A percentile compares a stretch with the other conserved stretches of the same genome.
Conservation (phyloP, 1,140 invertebrate genomes). For the Heliconius himera region DNA sequence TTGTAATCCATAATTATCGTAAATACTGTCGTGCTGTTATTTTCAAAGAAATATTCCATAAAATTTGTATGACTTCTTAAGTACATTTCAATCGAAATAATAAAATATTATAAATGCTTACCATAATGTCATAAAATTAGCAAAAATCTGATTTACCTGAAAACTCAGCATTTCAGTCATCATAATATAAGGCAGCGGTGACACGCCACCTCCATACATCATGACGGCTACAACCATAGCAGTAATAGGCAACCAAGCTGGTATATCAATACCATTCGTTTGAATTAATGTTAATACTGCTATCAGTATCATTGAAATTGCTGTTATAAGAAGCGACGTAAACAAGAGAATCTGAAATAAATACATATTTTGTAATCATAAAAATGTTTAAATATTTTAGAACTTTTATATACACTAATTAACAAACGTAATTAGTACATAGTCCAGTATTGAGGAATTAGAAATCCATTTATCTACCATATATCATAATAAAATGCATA, state of each 20-base stretch:
- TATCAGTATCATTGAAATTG: slow-evolving; percentile 39
- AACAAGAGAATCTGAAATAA: slow-evolving; percentile 46
- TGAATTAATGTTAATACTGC: slow-evolving; percentile 37
- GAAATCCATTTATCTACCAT: too few species aligned
- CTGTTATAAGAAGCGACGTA: slow-evolving; percentile 35
- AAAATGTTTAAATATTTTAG: background rate
- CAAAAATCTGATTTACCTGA: slow-evolving; percentile 30
- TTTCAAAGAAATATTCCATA: too few species aligned
- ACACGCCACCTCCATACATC: slow-evolving; percentile 38
- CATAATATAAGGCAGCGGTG: slow-evolving; percentile 39
- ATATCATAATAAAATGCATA: too few species aligned
- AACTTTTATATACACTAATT: too few species aligned
- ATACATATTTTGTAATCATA: background rate
- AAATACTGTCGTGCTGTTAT: too few species aligned
- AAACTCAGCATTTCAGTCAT: slow-evolving; percentile 41
- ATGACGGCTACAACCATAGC: slow-evolving; percentile 33
- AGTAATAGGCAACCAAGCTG: slow-evolving; percentile 26
- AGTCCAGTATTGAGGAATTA: too few species aligned
- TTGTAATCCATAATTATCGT: too few species aligned
- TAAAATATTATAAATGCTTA: too few species aligned
- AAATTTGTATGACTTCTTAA: too few species aligned
- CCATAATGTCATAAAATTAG: too few species aligned
- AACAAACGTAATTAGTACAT: too few species aligned
- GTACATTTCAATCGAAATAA: too few species aligned
- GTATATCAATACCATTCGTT: slow-evolving; percentile 18